Base-by-base conservation (phyloP, 2,797 vertebrate species). In the Sitta carolinensis region DNA sequence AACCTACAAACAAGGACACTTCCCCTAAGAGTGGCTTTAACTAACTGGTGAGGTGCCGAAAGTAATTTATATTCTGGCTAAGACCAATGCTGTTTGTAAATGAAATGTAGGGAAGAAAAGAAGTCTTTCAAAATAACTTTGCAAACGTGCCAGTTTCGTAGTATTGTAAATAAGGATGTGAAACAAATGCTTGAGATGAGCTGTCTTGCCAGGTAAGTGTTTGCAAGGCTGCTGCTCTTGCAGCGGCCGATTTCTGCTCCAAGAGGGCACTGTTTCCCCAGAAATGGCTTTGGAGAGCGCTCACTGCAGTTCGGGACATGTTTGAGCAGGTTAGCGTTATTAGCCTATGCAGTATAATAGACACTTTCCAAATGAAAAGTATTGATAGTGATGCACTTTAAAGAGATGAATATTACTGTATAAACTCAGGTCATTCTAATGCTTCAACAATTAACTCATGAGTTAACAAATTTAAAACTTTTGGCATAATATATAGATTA, bases 141-240 rank as follows among this genome's bases (percentile, higher is more conserved):
- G 9, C 16, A 74, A 23, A 21, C 0, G 0, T 78, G 27, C 4
- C 10, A 14, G 0, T 90, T 78, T 51, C 0, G 0, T 27, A 21
- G n/a, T 30, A 9, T n/a, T 59, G 32, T 77, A 66, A 61, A 48
- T 32, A 75, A 62, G 16, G 47, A 58, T 63, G 27, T 66, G 50
- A 68, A 92, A 20, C 26, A 72, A 74, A 30, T 0, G 2, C 30
- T 74, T 42, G 83, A 76, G 38, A 36, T 55, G 3, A 67, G 21
- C 76, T 57, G 17, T 38, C 7, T 92, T 48, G 54, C n/a, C 47
- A 11, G 3, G 20, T 27, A 9, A 0, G 1, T 47, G 25, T 58
- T 59, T 69, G 25, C 13, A 3, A 9, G 47, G 15, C 15, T 0
- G 1, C 42, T 4, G 5, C 45, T 87, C 70, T 22, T 94, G 96